Percentiles rank a stretch among this genome's conserved stretches.
Evolutionary conservation across 1,140 invertebrate genomes (phyloP).

Genomic region (Propsilocerus akamusi): DNA sequence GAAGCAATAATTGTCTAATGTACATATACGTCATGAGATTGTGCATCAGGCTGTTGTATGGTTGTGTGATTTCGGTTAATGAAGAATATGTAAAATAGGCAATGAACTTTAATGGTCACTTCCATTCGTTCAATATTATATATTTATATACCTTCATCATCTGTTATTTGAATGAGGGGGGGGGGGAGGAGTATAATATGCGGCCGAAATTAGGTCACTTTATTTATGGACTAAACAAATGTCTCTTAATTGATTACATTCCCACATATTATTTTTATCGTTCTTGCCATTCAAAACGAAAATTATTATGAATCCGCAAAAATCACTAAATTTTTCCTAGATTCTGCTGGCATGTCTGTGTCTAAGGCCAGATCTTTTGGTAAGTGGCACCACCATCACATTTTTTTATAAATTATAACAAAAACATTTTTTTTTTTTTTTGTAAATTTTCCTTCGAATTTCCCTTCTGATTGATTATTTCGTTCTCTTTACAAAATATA

Average conservation of each 20-base stretch:
- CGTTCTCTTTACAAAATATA: too few relatives aligned
- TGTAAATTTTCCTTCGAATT: too few relatives aligned
- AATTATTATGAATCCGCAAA: background rate
- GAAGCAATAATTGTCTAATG: too few relatives aligned
- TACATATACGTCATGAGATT: too few relatives aligned
- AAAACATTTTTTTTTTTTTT: background rate
- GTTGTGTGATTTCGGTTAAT: too few relatives aligned
- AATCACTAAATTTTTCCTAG: slow-evolving; percentile 27
- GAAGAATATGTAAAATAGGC: too few relatives aligned
- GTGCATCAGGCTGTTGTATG: too few relatives aligned
- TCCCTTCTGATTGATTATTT: too few relatives aligned
- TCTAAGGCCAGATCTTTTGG: slow-evolving; percentile 47
- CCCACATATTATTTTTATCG: background rate
- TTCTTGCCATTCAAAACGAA: background rate
- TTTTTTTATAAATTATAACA: background rate
- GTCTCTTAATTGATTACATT: background rate
- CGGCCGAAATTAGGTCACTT: too few relatives aligned
- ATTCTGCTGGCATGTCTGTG: slow-evolving; percentile 49
- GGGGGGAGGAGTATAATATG: too few relatives aligned
- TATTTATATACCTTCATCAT: background rate
- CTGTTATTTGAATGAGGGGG: background rate
- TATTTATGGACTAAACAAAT: too few relatives aligned
- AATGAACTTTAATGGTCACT: too few relatives aligned
- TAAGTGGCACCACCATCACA: slow-evolving; percentile 25
- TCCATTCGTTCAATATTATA: background rate